Conservation (phyloP, 2,797 vertebrate species). For the Pristis pectinata region DNA sequence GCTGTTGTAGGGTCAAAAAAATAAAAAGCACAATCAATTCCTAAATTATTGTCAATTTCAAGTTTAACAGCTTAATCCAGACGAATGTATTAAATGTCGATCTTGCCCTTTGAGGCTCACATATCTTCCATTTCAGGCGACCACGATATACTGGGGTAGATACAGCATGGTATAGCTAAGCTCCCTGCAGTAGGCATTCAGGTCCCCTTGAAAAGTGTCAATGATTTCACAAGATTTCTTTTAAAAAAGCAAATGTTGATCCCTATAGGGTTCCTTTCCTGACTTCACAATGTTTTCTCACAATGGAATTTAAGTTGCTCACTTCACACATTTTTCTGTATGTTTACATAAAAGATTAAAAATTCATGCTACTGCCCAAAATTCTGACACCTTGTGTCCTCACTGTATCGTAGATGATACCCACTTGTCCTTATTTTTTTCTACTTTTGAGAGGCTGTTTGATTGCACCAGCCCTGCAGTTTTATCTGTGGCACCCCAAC, state of each 20-base stretch:
- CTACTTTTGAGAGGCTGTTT: background rate
- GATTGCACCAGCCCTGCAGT: background rate
- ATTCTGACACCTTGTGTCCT: background rate
- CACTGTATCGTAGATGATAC: background rate
- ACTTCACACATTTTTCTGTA: background rate
- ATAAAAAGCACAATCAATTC: background rate
- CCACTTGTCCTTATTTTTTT: background rate
- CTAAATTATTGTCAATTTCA: no score
- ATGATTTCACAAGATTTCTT: background rate
- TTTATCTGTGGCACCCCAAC: background rate
- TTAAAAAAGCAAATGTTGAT: background rate
- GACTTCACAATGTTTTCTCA: background rate
- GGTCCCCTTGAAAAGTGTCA: background rate
- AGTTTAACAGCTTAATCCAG: background rate
- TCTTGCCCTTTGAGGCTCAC: background rate
- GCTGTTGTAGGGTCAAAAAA: background rate
- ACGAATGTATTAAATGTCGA: background rate
- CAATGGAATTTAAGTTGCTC: background rate
- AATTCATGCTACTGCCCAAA: background rate
- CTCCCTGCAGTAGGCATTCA: background rate
- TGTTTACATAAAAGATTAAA: background rate
- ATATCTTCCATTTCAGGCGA: background rate
- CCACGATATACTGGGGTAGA: background rate
- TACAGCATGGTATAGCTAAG: background rate
- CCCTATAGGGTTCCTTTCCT: background rate